phyloP scores from a whole-genome alignment of 2,888 invertebrate genomes.

The Chymomyza fuscimana region DNA sequence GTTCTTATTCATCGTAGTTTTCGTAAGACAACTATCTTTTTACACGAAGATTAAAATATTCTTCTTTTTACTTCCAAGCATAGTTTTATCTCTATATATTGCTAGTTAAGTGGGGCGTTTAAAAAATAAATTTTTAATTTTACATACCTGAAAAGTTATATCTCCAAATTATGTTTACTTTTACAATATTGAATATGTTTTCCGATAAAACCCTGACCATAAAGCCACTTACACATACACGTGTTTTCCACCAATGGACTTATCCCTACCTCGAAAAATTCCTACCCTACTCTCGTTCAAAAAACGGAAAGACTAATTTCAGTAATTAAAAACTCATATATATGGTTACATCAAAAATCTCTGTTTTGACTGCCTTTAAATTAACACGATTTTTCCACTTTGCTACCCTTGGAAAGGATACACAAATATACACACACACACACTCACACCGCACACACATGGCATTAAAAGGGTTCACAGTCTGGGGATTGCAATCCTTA shows the following conservation, averaged over 20 bases:
- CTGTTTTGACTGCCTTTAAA: slow-evolving; percentile 63
- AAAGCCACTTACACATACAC: background rate
- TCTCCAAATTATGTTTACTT: too few relatives aligned
- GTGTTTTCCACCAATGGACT: background rate
- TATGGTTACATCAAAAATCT: slow-evolving; percentile 68
- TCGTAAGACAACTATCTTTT: too few relatives aligned
- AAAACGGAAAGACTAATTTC: slow-evolving; percentile 76
- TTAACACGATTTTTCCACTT: slow-evolving; percentile 72
- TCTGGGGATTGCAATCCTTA: slow-evolving; percentile 17
- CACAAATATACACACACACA: slow-evolving; percentile 2
- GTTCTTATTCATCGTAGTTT: too few relatives aligned
- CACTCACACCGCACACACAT: background rate
- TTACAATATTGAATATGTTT: too few relatives aligned
- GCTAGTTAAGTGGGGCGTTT: too few relatives aligned
- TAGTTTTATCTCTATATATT: too few relatives aligned
- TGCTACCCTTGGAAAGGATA: slow-evolving; percentile 44
- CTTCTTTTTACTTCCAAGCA: too few relatives aligned
- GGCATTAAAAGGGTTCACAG: slow-evolving; percentile 1
- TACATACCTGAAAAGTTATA: too few relatives aligned
- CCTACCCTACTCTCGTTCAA: background rate
- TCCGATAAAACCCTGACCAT: too few relatives aligned
- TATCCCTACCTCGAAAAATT: background rate
- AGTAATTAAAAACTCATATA: slow-evolving; percentile 79
- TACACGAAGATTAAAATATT: too few relatives aligned
- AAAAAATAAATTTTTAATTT: too few relatives aligned